Evolutionary conservation across 1,140 invertebrate species (phyloP).

Genomic region (Calephelis nemesis): DNA sequence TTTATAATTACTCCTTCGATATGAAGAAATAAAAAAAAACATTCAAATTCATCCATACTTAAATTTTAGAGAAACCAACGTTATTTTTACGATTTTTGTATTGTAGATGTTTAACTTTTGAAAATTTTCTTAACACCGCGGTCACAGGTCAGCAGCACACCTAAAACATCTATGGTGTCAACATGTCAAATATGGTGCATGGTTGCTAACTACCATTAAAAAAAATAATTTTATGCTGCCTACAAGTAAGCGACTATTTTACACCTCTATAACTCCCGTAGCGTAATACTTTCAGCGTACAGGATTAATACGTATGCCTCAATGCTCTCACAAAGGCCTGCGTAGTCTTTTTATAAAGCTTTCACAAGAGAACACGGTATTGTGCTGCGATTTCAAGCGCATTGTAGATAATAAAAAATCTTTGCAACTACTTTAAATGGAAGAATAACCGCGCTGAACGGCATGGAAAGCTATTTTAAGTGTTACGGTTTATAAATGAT

Average conservation of each 20-base stretch:
- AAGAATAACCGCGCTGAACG: slow-evolving; percentile 18
- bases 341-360: slow-evolving; percentile 55
- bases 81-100: too few species aligned
- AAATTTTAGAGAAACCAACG: too few species aligned
- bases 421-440: slow-evolving; percentile 23
- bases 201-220: not conserved
- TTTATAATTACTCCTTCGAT: too few species aligned
- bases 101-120: too few species aligned
- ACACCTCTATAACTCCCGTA: slow-evolving; percentile 33
- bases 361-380: slow-evolving; percentile 39
- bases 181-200: too few species aligned
- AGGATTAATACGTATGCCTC: slow-evolving; percentile 55
- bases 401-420: slow-evolving; percentile 39
- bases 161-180: too few species aligned
- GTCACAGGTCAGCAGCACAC: too few species aligned
- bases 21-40: too few species aligned
- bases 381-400: slow-evolving; percentile 50
- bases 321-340: slow-evolving; percentile 58
- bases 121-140: too few species aligned
- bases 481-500: not conserved
- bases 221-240: not conserved
- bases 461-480: slow-evolving; percentile 22
- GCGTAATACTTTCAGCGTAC: slow-evolving; percentile 49
- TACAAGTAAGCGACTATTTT: slow-evolving; percentile 23
- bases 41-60: too few species aligned